A percentile compares a stretch with the other conserved stretches of the same genome.
phyloP scores from a whole-genome alignment of 2,113 vertebrate genomes.

The Callorhinus ursinus region DNA sequence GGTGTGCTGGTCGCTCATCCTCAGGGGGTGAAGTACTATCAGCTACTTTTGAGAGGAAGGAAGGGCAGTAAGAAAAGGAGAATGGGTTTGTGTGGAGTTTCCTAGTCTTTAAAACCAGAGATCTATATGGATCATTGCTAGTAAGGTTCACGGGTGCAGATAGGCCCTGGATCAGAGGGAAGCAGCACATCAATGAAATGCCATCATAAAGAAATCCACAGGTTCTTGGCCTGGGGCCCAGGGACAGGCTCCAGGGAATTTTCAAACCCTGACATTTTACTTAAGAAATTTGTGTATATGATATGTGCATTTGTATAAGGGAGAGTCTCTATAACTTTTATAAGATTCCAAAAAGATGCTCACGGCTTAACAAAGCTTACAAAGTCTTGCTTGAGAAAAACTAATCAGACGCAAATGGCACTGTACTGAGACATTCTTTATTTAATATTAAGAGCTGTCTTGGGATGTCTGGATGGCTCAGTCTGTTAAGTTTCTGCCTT shows the following conservation, averaged over 20 bases:
- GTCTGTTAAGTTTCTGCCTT: not conserved
- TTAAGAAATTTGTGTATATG: not conserved
- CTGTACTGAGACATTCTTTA: not conserved
- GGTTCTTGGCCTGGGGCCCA: not conserved
- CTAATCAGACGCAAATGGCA: not conserved
- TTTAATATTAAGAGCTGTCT: not conserved
- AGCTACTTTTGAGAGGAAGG: not conserved
- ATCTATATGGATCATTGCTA: not conserved
- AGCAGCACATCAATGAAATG: not conserved
- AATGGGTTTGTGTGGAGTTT: not conserved
- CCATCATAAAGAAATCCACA: not conserved
- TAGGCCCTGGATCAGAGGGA: not conserved
- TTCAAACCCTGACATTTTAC: not conserved
- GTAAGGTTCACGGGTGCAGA: not conserved
- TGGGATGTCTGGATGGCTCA: not conserved
- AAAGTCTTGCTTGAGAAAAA: not conserved
- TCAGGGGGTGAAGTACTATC: not conserved
- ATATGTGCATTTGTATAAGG: not conserved
- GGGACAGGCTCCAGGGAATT: not conserved
- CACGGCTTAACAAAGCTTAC: not conserved
- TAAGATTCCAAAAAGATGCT: not conserved
- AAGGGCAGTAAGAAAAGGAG: not conserved
- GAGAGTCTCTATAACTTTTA: not conserved
- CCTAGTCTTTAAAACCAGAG: not conserved
- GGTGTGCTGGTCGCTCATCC: rapidly evolving